Percentiles rank a stretch among this genome's conserved stretches.
These are phyloP conservation scores for Tiliacea aurago DNA, from an alignment of 2,888 invertebrate genomes.

Conservation along the genomic window DNA sequence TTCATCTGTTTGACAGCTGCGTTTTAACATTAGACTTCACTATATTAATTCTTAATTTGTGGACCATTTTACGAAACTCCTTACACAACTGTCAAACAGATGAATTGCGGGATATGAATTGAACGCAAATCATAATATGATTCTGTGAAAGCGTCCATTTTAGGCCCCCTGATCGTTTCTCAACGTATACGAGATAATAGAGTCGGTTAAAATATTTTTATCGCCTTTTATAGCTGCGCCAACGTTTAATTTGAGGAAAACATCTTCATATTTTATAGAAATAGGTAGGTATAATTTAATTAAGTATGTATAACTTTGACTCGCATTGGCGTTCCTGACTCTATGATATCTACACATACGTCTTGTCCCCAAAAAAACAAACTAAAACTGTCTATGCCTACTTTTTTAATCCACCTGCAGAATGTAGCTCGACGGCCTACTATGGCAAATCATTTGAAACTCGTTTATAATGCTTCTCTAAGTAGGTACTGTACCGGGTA, in stretches of 20 bases:
- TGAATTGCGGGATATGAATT: too few relatives aligned
- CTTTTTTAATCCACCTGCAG: slow-evolving; percentile 42
- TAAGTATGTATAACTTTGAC: background rate
- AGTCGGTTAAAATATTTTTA: background rate
- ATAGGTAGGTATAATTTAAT: too few relatives aligned
- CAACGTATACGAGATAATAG: background rate
- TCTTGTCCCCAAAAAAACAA: slow-evolving; percentile 19
- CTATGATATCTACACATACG: background rate
- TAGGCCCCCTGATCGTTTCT: background rate
- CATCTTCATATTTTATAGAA: background rate
- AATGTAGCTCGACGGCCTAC: slow-evolving; percentile 26
- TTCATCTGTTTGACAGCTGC: too few relatives aligned
- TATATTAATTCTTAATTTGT: too few relatives aligned
- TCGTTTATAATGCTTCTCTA: slow-evolving; percentile 29
- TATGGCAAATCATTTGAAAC: slow-evolving; percentile 35
- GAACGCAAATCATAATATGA: too few relatives aligned
- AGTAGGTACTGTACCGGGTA: background rate
- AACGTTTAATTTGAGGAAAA: background rate
- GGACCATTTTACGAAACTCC: too few relatives aligned
- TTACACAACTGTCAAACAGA: too few relatives aligned
- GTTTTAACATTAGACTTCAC: too few relatives aligned
- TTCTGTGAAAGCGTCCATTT: too few relatives aligned
- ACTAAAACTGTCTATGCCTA: slow-evolving; percentile 6
- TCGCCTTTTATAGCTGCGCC: background rate
- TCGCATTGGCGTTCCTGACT: background rate